Evolutionary conservation across 2,888 invertebrate species (phyloP).

Genomic region (Unio pictorum): DNA sequence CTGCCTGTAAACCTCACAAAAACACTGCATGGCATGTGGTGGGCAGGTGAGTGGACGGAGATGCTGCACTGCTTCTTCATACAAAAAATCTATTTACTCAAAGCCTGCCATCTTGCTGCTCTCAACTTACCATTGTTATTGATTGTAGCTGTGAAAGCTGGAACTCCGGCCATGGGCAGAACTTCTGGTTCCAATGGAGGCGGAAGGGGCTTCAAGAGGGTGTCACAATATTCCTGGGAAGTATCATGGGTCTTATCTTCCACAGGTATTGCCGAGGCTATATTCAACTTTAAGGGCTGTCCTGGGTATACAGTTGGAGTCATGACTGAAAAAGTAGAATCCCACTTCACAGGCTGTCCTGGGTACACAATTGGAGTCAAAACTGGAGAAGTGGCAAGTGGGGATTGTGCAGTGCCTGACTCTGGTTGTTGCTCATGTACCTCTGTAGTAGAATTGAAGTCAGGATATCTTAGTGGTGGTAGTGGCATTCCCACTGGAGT

Average conservation of each 20-base stretch:
- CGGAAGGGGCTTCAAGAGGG: slow-evolving; percentile 41
- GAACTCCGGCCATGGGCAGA: slow-evolving; percentile 48
- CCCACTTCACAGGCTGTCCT: neutral
- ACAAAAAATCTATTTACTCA: too few species aligned
- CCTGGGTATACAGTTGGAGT: slow-evolving; percentile 17
- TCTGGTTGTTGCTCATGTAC: too few species aligned
- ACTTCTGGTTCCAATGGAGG: slow-evolving; percentile 53
- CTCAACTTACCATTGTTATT: slow-evolving; percentile 12
- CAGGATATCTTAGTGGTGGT: too few species aligned
- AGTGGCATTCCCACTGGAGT: too few species aligned
- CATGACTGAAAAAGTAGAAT: neutral
- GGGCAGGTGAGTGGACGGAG: too few species aligned
- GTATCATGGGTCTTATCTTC: slow-evolving; percentile 5
- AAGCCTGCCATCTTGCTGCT: too few species aligned
- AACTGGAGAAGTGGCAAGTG: too few species aligned
- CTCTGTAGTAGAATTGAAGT: too few species aligned
- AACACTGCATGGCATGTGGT: too few species aligned
- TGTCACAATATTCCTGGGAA: slow-evolving; percentile 6
- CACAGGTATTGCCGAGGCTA: neutral
- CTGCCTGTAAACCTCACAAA: too few species aligned
- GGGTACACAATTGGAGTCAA: neutral
- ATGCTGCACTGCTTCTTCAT: too few species aligned
- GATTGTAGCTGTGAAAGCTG: slow-evolving; percentile 38
- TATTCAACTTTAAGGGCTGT: slow-evolving; percentile 15
- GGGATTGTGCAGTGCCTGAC: too few species aligned